These are phyloP conservation scores for Dendrocincla tyrannina DNA, from an alignment of 2,797 vertebrate genomes.

Conservation along the genomic window DNA sequence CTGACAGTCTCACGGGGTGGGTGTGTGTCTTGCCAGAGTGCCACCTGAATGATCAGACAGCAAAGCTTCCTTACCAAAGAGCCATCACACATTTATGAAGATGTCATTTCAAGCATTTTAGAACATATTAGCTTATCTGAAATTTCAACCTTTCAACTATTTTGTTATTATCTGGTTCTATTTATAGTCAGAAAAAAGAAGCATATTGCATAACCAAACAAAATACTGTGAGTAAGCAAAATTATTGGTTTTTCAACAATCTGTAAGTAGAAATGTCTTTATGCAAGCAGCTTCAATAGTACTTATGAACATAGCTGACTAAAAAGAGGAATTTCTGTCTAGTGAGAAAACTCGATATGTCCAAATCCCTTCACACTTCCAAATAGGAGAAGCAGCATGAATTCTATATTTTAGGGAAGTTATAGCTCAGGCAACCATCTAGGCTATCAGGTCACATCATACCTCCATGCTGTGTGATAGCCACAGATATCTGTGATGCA, in stretches of 20 bases:
- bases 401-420: neutral
- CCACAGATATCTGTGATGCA: neutral
- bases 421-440: neutral
- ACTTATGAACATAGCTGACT: neutral
- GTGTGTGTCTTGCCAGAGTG: neutral
- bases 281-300: neutral
- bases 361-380: neutral
- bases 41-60: neutral
- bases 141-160: neutral
- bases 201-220: neutral
- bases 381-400: neutral
- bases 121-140: neutral
- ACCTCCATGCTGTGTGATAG: neutral
- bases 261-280: neutral
- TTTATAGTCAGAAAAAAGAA: neutral
- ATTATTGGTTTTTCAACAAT: neutral
- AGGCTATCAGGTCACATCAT: neutral
- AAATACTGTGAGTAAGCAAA: neutral
- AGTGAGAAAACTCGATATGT: neutral
- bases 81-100: neutral
- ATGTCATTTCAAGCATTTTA: neutral
- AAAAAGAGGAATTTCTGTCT: neutral
- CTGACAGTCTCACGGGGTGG: neutral
- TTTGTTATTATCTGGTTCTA: neutral
- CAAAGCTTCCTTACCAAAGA: neutral